phyloP scores from a whole-genome alignment of 2,797 vertebrate species.

The Falco rusticolus region DNA sequence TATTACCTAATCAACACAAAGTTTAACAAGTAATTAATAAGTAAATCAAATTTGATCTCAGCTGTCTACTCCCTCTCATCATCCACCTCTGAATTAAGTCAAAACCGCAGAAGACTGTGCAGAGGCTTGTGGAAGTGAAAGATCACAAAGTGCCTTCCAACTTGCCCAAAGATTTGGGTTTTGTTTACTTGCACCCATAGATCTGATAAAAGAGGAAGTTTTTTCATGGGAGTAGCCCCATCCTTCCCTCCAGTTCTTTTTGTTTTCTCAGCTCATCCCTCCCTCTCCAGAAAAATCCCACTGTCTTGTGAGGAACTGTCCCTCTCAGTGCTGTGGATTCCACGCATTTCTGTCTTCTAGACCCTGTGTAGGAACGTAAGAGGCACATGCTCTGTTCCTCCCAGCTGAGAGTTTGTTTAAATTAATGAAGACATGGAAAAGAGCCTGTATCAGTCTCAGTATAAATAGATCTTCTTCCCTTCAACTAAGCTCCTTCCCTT shows the following conservation, averaged over 20 bases:
- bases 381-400: neutral
- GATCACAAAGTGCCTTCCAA: neutral
- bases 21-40: neutral
- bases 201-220: neutral
- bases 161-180: neutral
- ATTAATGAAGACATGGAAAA: neutral
- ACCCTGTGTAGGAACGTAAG: neutral
- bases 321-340: neutral
- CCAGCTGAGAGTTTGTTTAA: slow-evolving; percentile 15
- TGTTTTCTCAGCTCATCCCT: neutral
- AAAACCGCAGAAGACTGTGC: neutral
- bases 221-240: neutral
- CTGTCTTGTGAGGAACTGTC: neutral
- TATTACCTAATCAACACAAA: neutral
- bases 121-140: neutral
- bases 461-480: slow-evolving; percentile 15
- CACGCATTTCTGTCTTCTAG: fast-evolving
- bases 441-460: neutral
- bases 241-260: neutral
- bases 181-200: neutral
- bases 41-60: neutral
- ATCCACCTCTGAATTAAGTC: neutral
- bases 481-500: neutral
- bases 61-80: neutral
- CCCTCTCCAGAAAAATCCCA: neutral